Evolutionary conservation across 64 coral and sea anemone genomes (phyloP), one percentile per base, ranked within the genome.

Genomic region (Stichodactyla helianthus): DNA sequence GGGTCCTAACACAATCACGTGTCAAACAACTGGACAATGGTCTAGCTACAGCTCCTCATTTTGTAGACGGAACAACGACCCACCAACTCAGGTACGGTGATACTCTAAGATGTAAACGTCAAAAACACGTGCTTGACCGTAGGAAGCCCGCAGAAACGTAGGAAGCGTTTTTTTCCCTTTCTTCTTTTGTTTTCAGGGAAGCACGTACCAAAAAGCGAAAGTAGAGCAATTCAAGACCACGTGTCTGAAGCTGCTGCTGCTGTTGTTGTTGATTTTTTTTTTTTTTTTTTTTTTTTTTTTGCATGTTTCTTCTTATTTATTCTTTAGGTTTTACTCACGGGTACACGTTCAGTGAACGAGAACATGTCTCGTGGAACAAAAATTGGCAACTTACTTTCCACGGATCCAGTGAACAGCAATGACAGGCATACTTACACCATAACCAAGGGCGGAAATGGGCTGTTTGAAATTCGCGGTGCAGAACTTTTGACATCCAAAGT

Each of bases 31-130:
- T 70, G 96, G 93, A 64, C 87, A 84, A 50, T 98, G 96, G 96
- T 80, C 87, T 16, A 84, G 89, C 4, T 92, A 84, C 85, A 55
- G 92, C 5, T 61, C 88, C 15, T 89, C 96, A 76, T 98, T 90
- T 62, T 98, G 96, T 82, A 91, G 93, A 65, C 68, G 96, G 56
- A 95, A 86, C 86, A 98, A 98, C 44, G 96, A 98, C 82, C 93
- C 96, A 16, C 96, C 96, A 17, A 88, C 76, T 14, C 93, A 87
- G 93, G 95, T 98, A 82, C 76, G 52, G 6, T 53, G 4, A 31
- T 74, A 2, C 8, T 74, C 68, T 74, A 28, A 11, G 1, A 58
- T 58, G 8, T 58, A 58, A 0, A 58, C 55, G 55, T 44, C 35
- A 44, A 44, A 44, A 44, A 44, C 35, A 2, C 35, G 1, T 44